These are phyloP conservation scores for Eudasyphora cyanicolor DNA, from an alignment of 2,888 invertebrate genomes.

Conservation along the genomic window DNA sequence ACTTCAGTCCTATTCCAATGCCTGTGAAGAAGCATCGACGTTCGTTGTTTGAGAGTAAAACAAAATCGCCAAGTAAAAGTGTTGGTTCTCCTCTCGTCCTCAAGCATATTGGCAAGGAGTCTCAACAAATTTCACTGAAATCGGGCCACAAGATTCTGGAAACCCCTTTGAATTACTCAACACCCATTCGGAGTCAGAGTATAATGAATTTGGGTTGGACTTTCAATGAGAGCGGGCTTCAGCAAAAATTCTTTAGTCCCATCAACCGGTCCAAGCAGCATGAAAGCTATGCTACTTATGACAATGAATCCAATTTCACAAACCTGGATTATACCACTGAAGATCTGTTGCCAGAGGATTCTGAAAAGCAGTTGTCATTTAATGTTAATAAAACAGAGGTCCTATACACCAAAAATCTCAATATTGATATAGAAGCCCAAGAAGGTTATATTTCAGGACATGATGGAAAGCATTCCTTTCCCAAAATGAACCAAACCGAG, in stretches of 20 bases:
- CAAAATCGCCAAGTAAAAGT: too few relatives aligned
- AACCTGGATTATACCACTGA: constrained; percentile 76
- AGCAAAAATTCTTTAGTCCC: not conserved
- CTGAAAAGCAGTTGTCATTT: too few relatives aligned
- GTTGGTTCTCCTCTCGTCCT: too few relatives aligned
- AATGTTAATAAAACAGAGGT: too few relatives aligned
- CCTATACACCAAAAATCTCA: not conserved
- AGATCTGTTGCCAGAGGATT: too few relatives aligned
- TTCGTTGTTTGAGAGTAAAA: too few relatives aligned
- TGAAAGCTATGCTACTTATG: constrained; percentile 52
- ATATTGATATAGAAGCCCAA: too few relatives aligned
- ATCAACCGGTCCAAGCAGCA: not conserved
- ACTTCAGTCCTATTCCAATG: constrained; percentile 70
- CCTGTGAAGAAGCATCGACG: constrained; percentile 62
- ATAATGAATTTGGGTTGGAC: not conserved
- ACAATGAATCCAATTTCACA: constrained; percentile 70
- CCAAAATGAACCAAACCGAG: constrained; percentile 49
- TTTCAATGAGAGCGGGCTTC: not conserved
- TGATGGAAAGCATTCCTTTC: constrained; percentile 45
- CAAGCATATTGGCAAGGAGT: too few relatives aligned
- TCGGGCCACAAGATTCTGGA: not conserved
- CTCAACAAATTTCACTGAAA: not conserved
- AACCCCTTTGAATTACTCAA: not conserved
- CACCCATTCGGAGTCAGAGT: not conserved
- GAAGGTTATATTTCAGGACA: constrained; percentile 72